These are phyloP conservation scores for Podarcis cretensis DNA, from an alignment of 2,113 vertebrate species.

Conservation along the genomic window DNA sequence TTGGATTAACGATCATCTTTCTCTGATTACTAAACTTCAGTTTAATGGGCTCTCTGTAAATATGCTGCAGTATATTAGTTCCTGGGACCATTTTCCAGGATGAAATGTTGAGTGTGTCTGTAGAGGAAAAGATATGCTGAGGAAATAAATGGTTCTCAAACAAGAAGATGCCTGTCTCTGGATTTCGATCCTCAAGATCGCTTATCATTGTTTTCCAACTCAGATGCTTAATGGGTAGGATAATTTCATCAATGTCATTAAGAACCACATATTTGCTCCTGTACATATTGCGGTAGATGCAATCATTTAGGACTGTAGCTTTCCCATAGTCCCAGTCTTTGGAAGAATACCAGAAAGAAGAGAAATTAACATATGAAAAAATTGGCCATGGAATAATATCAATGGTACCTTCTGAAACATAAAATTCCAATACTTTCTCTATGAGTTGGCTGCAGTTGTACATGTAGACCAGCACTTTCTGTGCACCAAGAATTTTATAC, in stretches of 20 bases:
- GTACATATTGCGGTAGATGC: constrained; percentile 61
- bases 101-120: constrained; percentile 51
- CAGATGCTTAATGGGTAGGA: constrained; percentile 73
- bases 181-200: constrained; percentile 66
- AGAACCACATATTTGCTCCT: constrained; percentile 69
- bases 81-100: constrained; percentile 77
- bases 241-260: constrained; percentile 82
- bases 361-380: constrained; percentile 67
- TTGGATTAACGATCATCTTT: constrained; percentile 72
- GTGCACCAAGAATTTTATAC: constrained; percentile 80
- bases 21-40: constrained; percentile 30
- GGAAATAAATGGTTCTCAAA: constrained; percentile 81
- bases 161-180: constrained; percentile 62
- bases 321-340: constrained; percentile 51
- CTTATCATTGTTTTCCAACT: constrained; percentile 70
- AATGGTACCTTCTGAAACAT: constrained; percentile 73
- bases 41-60: constrained; percentile 69
- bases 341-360: constrained; percentile 65
- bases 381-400: constrained; percentile 83
- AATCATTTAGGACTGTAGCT: constrained; percentile 61
- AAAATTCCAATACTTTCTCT: constrained; percentile 72
- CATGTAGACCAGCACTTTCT: constrained; percentile 82
- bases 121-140: constrained; percentile 59
- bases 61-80: constrained; percentile 78
- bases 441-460: constrained; percentile 77